Evolutionary conservation across 2,888 invertebrate species (phyloP), one percentile per base, ranked within the genome.

Genomic region (Acanthosepion esculentum): DNA sequence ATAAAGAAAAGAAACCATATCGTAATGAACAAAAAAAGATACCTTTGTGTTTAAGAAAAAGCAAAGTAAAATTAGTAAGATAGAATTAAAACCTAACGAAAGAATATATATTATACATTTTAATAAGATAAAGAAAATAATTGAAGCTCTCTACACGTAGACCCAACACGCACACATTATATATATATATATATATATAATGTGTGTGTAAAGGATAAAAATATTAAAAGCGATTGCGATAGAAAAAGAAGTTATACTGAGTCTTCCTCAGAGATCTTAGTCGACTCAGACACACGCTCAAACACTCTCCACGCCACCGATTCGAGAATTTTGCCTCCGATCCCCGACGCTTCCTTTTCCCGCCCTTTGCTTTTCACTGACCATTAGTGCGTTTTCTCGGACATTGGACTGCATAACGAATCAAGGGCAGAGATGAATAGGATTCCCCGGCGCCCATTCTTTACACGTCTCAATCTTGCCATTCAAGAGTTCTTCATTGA

Each of bases 401-500:
- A 78, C 78, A 78, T 33, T 78, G 78, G 78, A n/a, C 78, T 78
- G n/a, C 78, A 78, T 78, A n/a, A 78, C 78, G 15, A 78, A 78
- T 78, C 78, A 78, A n/a, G 15, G n/a, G 78, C 78, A n/a, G n/a
- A 18, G 15, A 78, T 78, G 78, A 78, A 78, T 78, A 78, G n/a
- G n/a, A 78, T 78, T 78, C n/a, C 2, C n/a, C n/a, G n/a, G 78
- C n/a, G 78, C 78, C 78, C n/a, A 78, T 78, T 78, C 78, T 78
- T 33, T n/a, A 78, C 78, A 78, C 78, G 78, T 78, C 33, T 33
- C n/a, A 78, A 10, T 78, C 78, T 78, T 15, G 3, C 78, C 12
- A 78, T 78, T 78, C 15, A 78, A 78, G 78, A 78, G n/a, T 78
- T 78, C 78, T 78, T 78, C 78, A n/a, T 78, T 78, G 78, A 78